Base-by-base conservation (phyloP, 2,888 invertebrate genomes). In the Boloria euphrosyne region DNA sequence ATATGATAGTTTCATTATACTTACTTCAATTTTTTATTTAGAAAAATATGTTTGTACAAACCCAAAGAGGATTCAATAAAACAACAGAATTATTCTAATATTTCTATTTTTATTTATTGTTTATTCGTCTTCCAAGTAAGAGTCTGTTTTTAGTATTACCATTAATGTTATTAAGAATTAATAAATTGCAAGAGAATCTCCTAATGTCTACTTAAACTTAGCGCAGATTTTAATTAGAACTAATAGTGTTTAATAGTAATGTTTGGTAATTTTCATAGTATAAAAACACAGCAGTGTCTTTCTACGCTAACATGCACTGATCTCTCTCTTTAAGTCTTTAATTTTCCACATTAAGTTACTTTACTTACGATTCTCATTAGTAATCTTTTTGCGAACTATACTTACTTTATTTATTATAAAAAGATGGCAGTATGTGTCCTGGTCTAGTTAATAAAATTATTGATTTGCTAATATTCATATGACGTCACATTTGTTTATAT, bases 81-180 rank as follows among this genome's bases (percentile, higher is more conserved):
- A 87, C 87, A 81, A 83, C 76, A 70, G 64, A 68, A 69, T 52
- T 73, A 80, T 86, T 85, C 90, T 91, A 91, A 86, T 90, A 87
- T 85, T 85, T 87, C 89, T 90, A 90, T 90, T 69, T 66, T 87
- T 87, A 83, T 88, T 88, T 87, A 89, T 89, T 90, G 90, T 90
- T 89, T 87, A 89, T 89, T 88, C 83, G 85, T 88, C 89, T 88
- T 83, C 81, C 86, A 88, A 90, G 88, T 87, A 85, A 90, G 85
- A 79, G 85, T 83, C 84, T 82, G 76, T 82, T 78, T 86, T 85
- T 80, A 66, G 53, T 60, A 62, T 57, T 66, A 82, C 84, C 78
- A 86, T 82, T 83, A 84, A 81, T 84, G 82, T 84, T 85, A 84
- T 86, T 87, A 87, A 82, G 80, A 85, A 84, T 85, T 82, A 86